Evolutionary conservation across 1,140 invertebrate species (phyloP).

Genomic region (Sycobia sp.): DNA sequence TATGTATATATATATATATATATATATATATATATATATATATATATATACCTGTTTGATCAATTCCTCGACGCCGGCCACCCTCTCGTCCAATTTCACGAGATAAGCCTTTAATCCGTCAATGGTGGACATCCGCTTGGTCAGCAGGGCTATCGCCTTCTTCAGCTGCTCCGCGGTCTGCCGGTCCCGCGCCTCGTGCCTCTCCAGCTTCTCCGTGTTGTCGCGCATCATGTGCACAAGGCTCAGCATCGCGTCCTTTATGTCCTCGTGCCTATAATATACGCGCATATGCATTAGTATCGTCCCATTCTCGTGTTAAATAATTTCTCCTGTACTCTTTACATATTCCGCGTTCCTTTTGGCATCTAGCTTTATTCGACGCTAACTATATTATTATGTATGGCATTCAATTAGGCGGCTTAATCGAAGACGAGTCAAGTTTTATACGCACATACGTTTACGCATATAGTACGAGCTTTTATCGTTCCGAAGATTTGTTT

Average conservation of each 20-base stretch:
- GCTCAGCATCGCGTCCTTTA: conserved; percentile 79
- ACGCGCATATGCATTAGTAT: too few species aligned
- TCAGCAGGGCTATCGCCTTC: conserved; percentile 72
- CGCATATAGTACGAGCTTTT: too few species aligned
- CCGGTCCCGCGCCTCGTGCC: conserved; percentile 81
- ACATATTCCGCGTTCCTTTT: too few species aligned
- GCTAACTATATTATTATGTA: too few species aligned
- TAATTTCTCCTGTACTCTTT: too few species aligned
- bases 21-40: too few species aligned
- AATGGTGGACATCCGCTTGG: conserved; percentile 72
- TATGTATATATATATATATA: too few species aligned
- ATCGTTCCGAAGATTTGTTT: conserved; percentile 3
- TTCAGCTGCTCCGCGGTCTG: conserved; percentile 79
- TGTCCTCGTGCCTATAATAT: conserved; percentile 74
- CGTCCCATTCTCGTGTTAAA: too few species aligned
- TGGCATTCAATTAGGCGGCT: too few species aligned
- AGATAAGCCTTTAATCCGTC: conserved; percentile 72
- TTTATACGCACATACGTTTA: too few species aligned
- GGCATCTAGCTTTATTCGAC: neutral
- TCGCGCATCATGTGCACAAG: conserved; percentile 80
- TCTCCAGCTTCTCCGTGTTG: conserved; percentile 80
- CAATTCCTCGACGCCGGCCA: conserved; percentile 69
- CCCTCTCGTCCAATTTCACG: conserved; percentile 69
- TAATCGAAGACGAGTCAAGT: too few species aligned
- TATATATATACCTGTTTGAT: conserved; percentile 54